These are phyloP conservation scores for Digitonthophagus gazella DNA, from an alignment of 2,888 invertebrate genomes.

Conservation along the genomic window DNA sequence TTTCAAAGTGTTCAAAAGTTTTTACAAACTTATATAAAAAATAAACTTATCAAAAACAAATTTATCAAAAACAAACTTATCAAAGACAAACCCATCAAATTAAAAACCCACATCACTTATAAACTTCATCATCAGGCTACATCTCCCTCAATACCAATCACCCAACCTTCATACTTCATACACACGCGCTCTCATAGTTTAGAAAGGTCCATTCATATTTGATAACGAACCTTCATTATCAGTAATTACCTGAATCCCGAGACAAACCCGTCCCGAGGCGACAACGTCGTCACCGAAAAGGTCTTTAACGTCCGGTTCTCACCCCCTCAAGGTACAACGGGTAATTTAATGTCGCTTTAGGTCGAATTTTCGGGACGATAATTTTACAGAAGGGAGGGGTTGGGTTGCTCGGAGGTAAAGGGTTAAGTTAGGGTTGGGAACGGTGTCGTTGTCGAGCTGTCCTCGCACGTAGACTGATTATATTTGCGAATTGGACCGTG, in stretches of 20 bases:
- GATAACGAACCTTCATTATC: constrained; percentile 17
- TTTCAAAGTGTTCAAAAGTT: too few species aligned
- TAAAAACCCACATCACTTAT: too few species aligned
- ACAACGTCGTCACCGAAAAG: not conserved
- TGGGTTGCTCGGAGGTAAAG: not conserved
- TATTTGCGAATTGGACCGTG: not conserved
- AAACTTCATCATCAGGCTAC: not conserved
- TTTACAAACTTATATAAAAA: not conserved
- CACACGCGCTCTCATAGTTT: not conserved
- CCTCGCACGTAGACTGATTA: not conserved
- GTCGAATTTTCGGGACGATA: constrained; percentile 18
- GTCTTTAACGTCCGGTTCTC: constrained; percentile 12
- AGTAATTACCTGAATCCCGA: constrained; percentile 9
- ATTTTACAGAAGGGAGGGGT: not conserved
- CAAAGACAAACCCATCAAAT: not conserved
- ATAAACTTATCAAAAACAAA: not conserved
- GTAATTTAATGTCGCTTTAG: constrained; percentile 11
- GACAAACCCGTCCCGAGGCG: constrained; percentile 2
- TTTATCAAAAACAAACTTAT: not conserved
- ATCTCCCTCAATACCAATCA: not conserved
- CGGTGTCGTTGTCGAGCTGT: not conserved
- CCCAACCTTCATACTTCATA: not conserved
- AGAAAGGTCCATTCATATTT: constrained; percentile 12
- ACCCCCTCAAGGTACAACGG: constrained; percentile 4
- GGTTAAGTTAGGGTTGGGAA: not conserved